Percentiles rank a stretch among this genome's conserved stretches.
Conservation (phyloP, 2,113 vertebrate genomes). For the Grantiella picta region DNA sequence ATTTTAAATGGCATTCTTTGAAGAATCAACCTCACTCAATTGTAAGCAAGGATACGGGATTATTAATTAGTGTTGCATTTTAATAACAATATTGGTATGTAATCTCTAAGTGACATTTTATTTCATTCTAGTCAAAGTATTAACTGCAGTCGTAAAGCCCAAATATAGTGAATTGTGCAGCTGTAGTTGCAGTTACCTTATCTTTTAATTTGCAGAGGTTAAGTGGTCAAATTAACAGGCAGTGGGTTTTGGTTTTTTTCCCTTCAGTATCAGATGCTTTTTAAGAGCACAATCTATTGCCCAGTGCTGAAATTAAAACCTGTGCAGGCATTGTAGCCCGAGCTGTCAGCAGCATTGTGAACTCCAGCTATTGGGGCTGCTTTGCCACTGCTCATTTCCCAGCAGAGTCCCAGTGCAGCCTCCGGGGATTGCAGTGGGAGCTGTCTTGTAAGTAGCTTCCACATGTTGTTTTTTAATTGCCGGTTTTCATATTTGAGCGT, state of each 20-base stretch:
- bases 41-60: background rate
- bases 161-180: background rate
- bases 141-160: background rate
- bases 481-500: background rate
- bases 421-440: background rate
- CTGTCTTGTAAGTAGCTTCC: background rate
- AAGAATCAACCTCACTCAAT: background rate
- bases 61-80: background rate
- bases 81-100: background rate
- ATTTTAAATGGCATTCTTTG: background rate
- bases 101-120: background rate
- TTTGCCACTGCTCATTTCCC: background rate
- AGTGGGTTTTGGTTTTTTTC: background rate
- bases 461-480: background rate
- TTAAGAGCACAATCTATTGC: background rate
- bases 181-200: background rate
- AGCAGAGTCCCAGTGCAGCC: background rate
- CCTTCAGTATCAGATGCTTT: background rate
- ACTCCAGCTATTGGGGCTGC: background rate
- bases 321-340: background rate
- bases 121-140: background rate
- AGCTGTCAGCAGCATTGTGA: background rate
- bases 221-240: background rate
- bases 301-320: background rate
- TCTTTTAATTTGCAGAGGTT: background rate